These are phyloP conservation scores for Spinibarbus caldwelli DNA, from an alignment of 2,797 vertebrate genomes.

Conservation along the genomic window DNA sequence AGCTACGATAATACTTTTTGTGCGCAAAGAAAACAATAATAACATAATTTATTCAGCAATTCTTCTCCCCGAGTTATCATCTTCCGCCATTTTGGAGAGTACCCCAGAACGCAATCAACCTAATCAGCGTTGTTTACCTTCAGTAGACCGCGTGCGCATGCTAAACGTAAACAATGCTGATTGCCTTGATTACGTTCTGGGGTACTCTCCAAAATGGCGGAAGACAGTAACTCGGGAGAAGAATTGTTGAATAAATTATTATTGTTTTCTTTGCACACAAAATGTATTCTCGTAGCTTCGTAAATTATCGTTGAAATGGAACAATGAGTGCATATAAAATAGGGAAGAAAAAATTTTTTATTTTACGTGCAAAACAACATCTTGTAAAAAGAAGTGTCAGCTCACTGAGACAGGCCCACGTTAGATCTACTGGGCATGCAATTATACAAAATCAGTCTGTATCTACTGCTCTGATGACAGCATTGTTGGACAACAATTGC, in stretches of 20 bases:
- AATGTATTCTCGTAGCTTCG: background rate
- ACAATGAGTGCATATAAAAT: background rate
- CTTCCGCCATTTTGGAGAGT: too few species aligned
- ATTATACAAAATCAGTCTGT: slow-evolving; percentile 44
- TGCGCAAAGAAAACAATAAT: too few species aligned
- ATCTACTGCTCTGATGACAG: slow-evolving; percentile 43
- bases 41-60: too few species aligned
- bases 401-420: slow-evolving; percentile 1
- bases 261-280: background rate
- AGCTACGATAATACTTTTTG: too few species aligned
- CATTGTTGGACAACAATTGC: slow-evolving; percentile 53
- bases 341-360: background rate
- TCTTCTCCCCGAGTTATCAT: too few species aligned
- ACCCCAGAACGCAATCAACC: too few species aligned
- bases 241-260: background rate
- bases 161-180: too few species aligned
- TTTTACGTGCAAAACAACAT: slow-evolving; percentile 20
- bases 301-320: background rate
- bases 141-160: too few species aligned
- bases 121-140: too few species aligned
- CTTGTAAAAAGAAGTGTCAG: slow-evolving; percentile 32
- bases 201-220: too few species aligned
- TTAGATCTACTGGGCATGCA: slow-evolving; percentile 43
- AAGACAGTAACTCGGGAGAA: too few species aligned
- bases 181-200: too few species aligned